Base-by-base conservation (phyloP, 2,797 vertebrate species). In the Anableps anableps region DNA sequence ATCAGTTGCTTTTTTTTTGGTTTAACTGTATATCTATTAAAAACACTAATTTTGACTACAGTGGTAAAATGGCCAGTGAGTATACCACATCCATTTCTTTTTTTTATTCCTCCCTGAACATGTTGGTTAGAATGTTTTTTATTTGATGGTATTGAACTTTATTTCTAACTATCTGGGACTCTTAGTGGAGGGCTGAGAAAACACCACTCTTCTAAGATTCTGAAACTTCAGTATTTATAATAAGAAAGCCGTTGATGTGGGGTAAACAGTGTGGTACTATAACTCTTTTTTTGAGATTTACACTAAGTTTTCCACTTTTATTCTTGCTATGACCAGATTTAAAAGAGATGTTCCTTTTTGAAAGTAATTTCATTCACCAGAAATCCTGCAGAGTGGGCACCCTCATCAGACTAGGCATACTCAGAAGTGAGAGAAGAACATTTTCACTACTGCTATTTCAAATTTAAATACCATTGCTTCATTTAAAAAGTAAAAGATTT, bases 91-190 rank as follows among this genome's bases (percentile, higher is more conserved):
- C 87, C 82, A 66, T 62, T 47, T 80, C 45, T 64, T 43, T 48
- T 83, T 90, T 83, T 66, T 76, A 76, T 29, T 76, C 76, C 47
- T 29, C 38, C 72, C 29, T 80, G 53, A 51, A 79, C 68, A n/a
- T 58, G 71, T 80, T 66, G 50, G 58, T 41, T 70, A 70, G 43
- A 34, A 60, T 74, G 34, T 29, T 75, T 84, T 80, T 48, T 36
- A 80, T 74, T 60, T 66, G 26, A 23, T 41, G 16, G 36, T 9
- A 26, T 26, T 50, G 5, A 43, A 23, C 71, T 77, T 78, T 83
- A 82, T 85, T 88, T 78, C 76, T 68, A 72, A 85, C 58, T 31
- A 21, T 68, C 58, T 62, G 26, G 34, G 53, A 26, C 71, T 85
- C 83, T 26, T 71, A 78, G 80, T 76, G 77, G 78, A 62, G 29